Conservation (phyloP, 1,140 invertebrate genomes). For the Apis mellifera region Amel_HAv3.1 CM009931.2:6654501-6655000, state of each 20-base stretch:
- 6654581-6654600: neutral
- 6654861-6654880: neutral
- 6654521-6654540: slow-evolving; percentile 19
- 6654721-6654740: neutral
- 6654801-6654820: neutral
- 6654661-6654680: neutral
- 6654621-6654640: neutral
- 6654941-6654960: too few relatives aligned
- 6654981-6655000: too few relatives aligned
- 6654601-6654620: neutral
- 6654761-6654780: slow-evolving; percentile 6
- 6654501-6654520: neutral
- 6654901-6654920: neutral
- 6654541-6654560: slow-evolving; percentile 10
- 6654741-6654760: slow-evolving; percentile 3
- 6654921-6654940: neutral
- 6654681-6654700: slow-evolving; percentile 27
- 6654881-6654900: neutral
- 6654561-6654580: slow-evolving; percentile 38
- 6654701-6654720: slow-evolving; percentile 12
- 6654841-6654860: neutral
- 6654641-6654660: neutral
- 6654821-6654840: slow-evolving; percentile 1
- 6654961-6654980: too few relatives aligned
- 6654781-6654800: neutral